Conservation (phyloP, 2,797 vertebrate genomes). For the Gallinago stenura region DNA sequence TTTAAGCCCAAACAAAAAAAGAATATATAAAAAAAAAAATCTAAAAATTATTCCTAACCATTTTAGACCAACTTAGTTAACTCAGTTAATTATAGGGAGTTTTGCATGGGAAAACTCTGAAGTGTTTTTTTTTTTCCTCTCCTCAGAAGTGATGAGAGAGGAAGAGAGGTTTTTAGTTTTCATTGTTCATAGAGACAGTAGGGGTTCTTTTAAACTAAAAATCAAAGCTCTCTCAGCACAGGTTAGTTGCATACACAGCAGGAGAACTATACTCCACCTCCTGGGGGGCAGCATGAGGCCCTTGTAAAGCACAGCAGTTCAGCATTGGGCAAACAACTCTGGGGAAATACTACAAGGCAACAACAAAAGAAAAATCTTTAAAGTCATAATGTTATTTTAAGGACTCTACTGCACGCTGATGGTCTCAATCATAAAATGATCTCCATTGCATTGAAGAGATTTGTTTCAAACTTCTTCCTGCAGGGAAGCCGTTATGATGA, state of each 20-base stretch:
- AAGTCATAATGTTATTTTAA: slow-evolving; percentile 18
- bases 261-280: neutral
- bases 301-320: neutral
- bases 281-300: neutral
- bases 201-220: neutral
- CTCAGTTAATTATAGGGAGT: neutral
- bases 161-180: neutral
- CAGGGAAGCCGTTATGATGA: slow-evolving; percentile 15
- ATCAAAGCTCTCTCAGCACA: neutral
- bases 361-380: slow-evolving; percentile 4
- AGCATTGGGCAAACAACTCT: neutral
- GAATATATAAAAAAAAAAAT: neutral
- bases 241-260: neutral
- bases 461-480: slow-evolving; percentile 47
- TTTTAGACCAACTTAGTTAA: neutral
- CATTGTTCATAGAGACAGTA: neutral
- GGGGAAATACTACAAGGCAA: neutral
- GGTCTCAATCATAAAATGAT: slow-evolving; percentile 12
- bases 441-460: neutral
- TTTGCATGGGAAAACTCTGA: neutral
- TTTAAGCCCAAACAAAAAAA: neutral
- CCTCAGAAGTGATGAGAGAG: neutral
- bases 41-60: neutral
- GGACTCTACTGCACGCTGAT: neutral
- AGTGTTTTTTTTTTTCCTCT: neutral